These are phyloP conservation scores for Agrilus cyanescens DNA, from an alignment of 2,888 invertebrate genomes.

Conservation along the genomic window DNA sequence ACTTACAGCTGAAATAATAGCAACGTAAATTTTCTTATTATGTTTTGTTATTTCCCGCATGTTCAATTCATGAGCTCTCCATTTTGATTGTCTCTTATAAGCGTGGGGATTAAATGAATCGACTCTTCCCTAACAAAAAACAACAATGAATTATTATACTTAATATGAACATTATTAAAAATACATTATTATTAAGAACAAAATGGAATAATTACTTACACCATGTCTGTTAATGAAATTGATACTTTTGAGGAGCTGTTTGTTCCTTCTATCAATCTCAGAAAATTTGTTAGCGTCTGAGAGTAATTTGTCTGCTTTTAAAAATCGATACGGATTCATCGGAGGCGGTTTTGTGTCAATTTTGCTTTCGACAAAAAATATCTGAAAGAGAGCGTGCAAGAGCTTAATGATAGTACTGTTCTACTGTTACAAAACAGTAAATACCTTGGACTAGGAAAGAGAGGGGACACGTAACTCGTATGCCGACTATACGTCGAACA, in stretches of 20 bases:
- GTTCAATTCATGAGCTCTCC: slow-evolving; percentile 19
- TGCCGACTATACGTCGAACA: no score
- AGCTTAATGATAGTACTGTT: no score
- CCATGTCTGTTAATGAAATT: slow-evolving; percentile 47
- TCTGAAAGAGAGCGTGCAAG: slow-evolving; percentile 17
- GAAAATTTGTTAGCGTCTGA: slow-evolving; percentile 33
- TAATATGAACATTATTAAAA: neutral
- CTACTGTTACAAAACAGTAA: no score
- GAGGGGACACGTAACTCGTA: no score
- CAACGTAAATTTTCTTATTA: slow-evolving; percentile 22
- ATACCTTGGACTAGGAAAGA: no score
- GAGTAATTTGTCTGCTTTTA: slow-evolving; percentile 34
- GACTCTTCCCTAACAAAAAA: slow-evolving; percentile 22
- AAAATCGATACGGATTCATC: slow-evolving; percentile 41
- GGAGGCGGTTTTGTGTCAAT: slow-evolving; percentile 44
- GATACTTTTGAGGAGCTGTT: slow-evolving; percentile 44
- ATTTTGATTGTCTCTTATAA: slow-evolving; percentile 22
- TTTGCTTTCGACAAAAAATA: slow-evolving; percentile 22
- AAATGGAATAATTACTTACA: slow-evolving; percentile 28
- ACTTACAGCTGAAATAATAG: slow-evolving; percentile 13
- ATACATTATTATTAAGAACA: neutral
- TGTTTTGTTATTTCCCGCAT: slow-evolving; percentile 21
- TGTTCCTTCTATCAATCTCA: slow-evolving; percentile 42
- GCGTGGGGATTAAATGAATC: slow-evolving; percentile 26
- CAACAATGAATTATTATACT: neutral